Base-by-base conservation (phyloP, 1,140 invertebrate species). In the Solen grandis region DNA sequence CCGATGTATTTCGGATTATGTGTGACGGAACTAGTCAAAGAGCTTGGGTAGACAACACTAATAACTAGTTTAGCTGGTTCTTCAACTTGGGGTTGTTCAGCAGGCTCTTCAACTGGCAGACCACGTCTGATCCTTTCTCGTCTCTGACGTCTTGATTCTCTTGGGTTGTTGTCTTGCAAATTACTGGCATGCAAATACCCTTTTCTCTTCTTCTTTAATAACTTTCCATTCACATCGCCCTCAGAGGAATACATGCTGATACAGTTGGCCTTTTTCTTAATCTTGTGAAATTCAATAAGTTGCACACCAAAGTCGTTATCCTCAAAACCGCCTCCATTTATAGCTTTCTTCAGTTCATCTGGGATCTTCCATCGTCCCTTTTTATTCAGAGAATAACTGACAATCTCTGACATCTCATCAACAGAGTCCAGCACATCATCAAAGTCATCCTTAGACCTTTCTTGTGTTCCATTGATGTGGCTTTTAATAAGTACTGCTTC, bases 341-440 rank as follows among this genome's bases (percentile, higher is more conserved):
- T 80, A 4, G 52, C 41, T 4, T 80, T 41, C 22, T 73, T 35
- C 2, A 80, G 19, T 14, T 72, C 25, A 13, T 25, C 31, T 1
- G 77, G 77, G 1, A 80, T 66, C 3, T 62, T 46, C 77, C 77
- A 80, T 63, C 77, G 31, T n/a, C 41, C 13, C 41, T 80, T 60
- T 31, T 80, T 80, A 50, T 80, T 80, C 38, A 80, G 54, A 2
- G 77, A 80, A 25, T 70, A 80, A 38, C 27, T 59, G 2, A 80
- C 59, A 19, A 46, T 25, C 33, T 80, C 66, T n/a, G 46, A 10
- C 38, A 63, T 63, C 29, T 13, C 5, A 5, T 52, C 41, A 10
- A 8, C 41, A 46, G 8, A 19, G 8, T 46, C 8, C 8, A 19
- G 8, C 8, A 46, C 19, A 46, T 19, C 19, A 8, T 46, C 41